Base-by-base conservation (phyloP, 2,113 vertebrate species). In the Passer montanus region DNA sequence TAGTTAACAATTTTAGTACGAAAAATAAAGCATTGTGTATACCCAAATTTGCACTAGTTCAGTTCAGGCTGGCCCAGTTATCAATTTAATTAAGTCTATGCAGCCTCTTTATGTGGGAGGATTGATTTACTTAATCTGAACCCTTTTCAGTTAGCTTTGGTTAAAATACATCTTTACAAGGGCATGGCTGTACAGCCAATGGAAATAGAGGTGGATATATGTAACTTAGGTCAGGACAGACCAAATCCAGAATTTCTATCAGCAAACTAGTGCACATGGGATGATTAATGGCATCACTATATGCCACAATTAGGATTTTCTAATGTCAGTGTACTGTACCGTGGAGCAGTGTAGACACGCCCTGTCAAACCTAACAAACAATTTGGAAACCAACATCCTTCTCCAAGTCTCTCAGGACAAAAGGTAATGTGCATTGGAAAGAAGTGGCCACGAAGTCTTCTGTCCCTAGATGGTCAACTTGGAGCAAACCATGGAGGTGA, bases 21-120 rank as follows among this genome's bases (percentile, higher is more conserved):
- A 52, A 85, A 93, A 80, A 84, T 5, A 74, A 74, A 74, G 19
- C 50, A 6, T 91, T 82, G 26, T 66, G 53, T 87, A 72, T 70
- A 72, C 58, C 37, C 52, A 91, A 63, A 87, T 84, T 87, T 87
- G 37, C 26, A 60, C 62, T 81, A 64, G 56, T 92, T 95, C 87
- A 89, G 91, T 90, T 76, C 60, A 89, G 22, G 46, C 87, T 94
- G 93, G 73, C 77, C 77, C 77, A 94, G 44, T 78, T 92, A 95
- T 49, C 77, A 64, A 66, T 92, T 74, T 94, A 94, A 92, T 95
- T 90, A 94, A 86, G 84, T 87, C 84, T 94, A 52, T 79, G 66
- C 66, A 90, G 27, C 33, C 30, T 58, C 31, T 84, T 68, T 73
- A 74, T 66, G 80, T 86, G 68, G 76, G 79, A 84, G 50, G 72